phyloP scores from a whole-genome alignment of 2,888 invertebrate species.

The Nebria brevicollis region DNA sequence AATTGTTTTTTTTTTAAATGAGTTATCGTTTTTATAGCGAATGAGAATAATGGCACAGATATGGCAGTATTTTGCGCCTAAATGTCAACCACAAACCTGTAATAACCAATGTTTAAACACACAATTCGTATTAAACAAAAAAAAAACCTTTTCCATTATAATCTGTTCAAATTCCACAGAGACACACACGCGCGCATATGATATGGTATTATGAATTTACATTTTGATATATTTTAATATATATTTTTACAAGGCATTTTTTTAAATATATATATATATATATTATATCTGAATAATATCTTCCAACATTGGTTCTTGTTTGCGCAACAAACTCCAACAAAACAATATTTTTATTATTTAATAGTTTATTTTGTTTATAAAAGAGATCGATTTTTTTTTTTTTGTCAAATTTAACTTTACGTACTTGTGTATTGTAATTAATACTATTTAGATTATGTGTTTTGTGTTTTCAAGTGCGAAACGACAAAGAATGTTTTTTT shows the following conservation, averaged over 20 bases:
- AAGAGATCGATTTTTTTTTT: constrained; percentile 5
- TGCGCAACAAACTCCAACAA: constrained; percentile 47
- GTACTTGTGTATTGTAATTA: constrained; percentile 12
- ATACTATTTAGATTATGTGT: constrained; percentile 8
- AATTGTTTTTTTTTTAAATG: background rate
- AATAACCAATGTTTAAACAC: constrained; percentile 31
- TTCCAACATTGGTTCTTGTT: constrained; percentile 47
- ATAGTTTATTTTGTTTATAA: constrained; percentile 28
- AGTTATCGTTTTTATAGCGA: constrained; percentile 35
- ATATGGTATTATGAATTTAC: constrained; percentile 61
- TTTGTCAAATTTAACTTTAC: background rate
- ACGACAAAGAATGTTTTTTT: constrained; percentile 37
- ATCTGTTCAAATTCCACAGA: constrained; percentile 44
- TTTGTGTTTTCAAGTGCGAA: constrained; percentile 35
- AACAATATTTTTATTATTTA: constrained; percentile 28
- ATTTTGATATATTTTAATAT: constrained; percentile 55
- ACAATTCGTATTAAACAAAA: constrained; percentile 9
- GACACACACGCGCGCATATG: constrained; percentile 50
- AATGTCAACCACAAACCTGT: constrained; percentile 32
- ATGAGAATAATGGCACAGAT: constrained; percentile 58
- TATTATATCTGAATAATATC: constrained; percentile 31
- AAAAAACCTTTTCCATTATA: constrained; percentile 27
- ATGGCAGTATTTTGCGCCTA: constrained; percentile 62
- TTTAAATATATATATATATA: background rate
- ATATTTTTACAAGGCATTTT: constrained; percentile 59